Evolutionary conservation across 2,888 invertebrate species (phyloP).

Genomic region (Azorinus chamasolen): DNA sequence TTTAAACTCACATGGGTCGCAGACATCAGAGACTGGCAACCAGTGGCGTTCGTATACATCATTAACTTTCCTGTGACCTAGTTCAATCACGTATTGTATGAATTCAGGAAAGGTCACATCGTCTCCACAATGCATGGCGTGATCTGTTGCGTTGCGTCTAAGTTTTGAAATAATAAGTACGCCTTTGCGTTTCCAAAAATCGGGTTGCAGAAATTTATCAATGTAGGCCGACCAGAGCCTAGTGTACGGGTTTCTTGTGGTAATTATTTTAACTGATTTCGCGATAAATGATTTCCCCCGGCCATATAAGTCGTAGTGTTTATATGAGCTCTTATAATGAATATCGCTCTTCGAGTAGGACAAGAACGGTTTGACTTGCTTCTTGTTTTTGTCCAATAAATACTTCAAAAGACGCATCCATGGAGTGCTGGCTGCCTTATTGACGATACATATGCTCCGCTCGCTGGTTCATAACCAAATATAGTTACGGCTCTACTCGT

Average conservation of each 20-base stretch:
- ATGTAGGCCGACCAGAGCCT: constrained; percentile 73
- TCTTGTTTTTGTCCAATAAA: too few species aligned
- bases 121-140: constrained; percentile 59
- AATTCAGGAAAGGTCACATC: constrained; percentile 75
- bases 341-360: too few species aligned
- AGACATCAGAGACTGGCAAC: constrained; percentile 65
- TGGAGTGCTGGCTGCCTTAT: too few species aligned
- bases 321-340: too few species aligned
- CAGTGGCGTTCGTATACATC: constrained; percentile 69
- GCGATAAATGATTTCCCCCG: too few species aligned
- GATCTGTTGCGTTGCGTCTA: constrained; percentile 15
- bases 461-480: too few species aligned
- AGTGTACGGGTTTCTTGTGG: constrained; percentile 71
- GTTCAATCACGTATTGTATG: constrained; percentile 51
- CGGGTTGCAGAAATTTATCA: constrained; percentile 73
- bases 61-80: constrained; percentile 20
- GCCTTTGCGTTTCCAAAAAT: constrained; percentile 70
- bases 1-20: constrained; percentile 70
- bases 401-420: too few species aligned
- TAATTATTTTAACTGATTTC: constrained; percentile 59
- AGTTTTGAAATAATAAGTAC: constrained; percentile 34
- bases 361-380: too few species aligned
- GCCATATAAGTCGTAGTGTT: too few species aligned
- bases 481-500: too few species aligned
- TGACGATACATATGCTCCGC: too few species aligned